Percentiles rank a stretch among this genome's conserved stretches.
phyloP scores from a whole-genome alignment of 2,888 invertebrate genomes.

The Polydrusus cervinus region DNA sequence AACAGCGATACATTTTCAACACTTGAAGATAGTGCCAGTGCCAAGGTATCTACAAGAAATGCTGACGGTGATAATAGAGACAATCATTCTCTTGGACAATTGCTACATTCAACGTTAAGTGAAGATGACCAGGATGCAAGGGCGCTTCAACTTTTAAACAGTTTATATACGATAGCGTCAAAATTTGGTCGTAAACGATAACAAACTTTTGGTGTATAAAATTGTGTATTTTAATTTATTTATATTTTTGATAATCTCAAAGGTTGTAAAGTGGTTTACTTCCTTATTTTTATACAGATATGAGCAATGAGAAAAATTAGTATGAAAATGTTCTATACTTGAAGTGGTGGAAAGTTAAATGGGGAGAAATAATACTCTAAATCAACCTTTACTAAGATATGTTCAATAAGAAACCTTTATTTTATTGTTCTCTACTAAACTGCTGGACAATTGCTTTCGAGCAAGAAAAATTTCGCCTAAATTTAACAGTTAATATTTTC shows the following conservation, averaged over 20 bases:
- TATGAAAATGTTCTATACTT: background rate
- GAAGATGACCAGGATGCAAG: slow-evolving; percentile 79
- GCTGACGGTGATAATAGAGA: slow-evolving; percentile 16
- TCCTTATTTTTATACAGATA: too few species aligned
- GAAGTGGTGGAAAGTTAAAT: too few species aligned
- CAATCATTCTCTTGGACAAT: slow-evolving; percentile 53
- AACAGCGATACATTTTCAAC: slow-evolving; percentile 1
- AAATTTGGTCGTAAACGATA: slow-evolving; percentile 78
- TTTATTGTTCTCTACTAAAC: too few species aligned
- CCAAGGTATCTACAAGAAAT: slow-evolving; percentile 4
- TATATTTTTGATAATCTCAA: background rate
- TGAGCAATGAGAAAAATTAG: background rate
- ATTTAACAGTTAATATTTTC: too few species aligned
- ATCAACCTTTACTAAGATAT: too few species aligned
- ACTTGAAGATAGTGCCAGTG: background rate
- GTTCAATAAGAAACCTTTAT: too few species aligned
- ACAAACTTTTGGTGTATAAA: background rate
- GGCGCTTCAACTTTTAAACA: slow-evolving; percentile 87
- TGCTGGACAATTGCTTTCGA: too few species aligned
- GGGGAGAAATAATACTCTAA: too few species aligned
- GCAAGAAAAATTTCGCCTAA: too few species aligned
- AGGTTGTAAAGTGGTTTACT: too few species aligned
- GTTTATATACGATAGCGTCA: slow-evolving; percentile 88
- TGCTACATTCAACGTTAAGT: slow-evolving; percentile 62
- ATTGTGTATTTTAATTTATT: slow-evolving; percentile 15